Base-by-base conservation (phyloP, 2,888 invertebrate species). In the Drosophila rellima region DNA sequence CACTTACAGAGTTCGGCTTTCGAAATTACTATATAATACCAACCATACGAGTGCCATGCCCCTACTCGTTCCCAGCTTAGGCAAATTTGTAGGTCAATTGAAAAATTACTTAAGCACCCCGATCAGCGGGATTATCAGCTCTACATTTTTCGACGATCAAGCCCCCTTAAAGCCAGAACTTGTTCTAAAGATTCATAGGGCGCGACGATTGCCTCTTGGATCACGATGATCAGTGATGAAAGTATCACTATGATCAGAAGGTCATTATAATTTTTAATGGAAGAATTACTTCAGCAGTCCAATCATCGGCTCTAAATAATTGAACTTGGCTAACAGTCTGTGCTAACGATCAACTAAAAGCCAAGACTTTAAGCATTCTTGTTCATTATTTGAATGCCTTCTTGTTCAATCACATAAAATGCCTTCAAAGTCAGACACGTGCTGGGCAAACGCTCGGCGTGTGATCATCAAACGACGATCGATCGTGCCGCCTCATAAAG, bases 71-170 rank as follows among this genome's bases (percentile, higher is more conserved):
- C n/a, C 15, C 45, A 44, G 72, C 62, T 78, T 63, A 77, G 62
- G 48, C 80, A 74, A 82, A 70, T 88, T 88, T 86, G 78, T 83
- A 88, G 86, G 88, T 88, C 87, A 86, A 88, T 83, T 82, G 86
- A 56, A 51, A 79, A 68, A 88, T 88, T 71, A 68, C 51, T 72
- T 80, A 61, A 87, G 69, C 68, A 59, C 48, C 35, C 57, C 10
- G 59, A 74, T 60, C 69, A 60, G 13, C n/a, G 2, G 42, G 69
- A 78, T 74, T 69, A 69, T 44, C 60, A 40, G 74, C 69, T 69
- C 44, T n/a, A 54, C 31, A 56, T 37, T 37, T 70, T 23, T 26
- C 10, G 13, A 11, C 20, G 54, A 50, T 74, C 72, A 76, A 78
- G 75, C 78, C 69, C 64, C 48, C 70, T 42, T 70, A 70, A 74